These are phyloP conservation scores for Oplegnathus fasciatus DNA, from an alignment of 2,113 vertebrate species.

Conservation along the genomic window DNA sequence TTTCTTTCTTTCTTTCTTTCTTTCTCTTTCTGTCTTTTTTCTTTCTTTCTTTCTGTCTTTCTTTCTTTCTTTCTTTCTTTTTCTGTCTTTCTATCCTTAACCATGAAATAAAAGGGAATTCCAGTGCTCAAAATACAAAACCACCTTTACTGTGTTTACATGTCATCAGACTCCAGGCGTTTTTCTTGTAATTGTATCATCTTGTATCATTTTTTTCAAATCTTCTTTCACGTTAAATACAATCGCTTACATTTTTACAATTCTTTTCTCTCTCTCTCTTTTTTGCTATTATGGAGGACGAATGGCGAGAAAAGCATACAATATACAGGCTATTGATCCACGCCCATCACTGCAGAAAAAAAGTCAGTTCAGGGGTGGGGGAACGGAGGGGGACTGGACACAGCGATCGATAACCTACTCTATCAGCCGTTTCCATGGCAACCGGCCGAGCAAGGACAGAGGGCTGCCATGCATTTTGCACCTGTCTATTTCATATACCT, in stretches of 20 bases:
- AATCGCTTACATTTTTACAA: conserved; percentile 73
- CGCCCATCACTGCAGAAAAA: conserved; percentile 88
- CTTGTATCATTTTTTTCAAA: background rate
- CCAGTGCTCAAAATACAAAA: conserved; percentile 12
- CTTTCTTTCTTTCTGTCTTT: conserved; percentile 18
- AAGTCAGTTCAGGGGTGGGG: conserved; percentile 82
- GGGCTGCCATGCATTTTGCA: conserved; percentile 85
- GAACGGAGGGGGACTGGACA: conserved; percentile 83
- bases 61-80: background rate
- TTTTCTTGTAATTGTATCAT: conserved; percentile 18
- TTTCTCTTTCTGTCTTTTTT: too few species aligned
- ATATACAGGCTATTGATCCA: conserved; percentile 89
- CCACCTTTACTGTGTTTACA: conserved; percentile 33
- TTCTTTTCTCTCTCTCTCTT: conserved; percentile 50
- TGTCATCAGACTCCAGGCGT: conserved; percentile 3
- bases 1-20: background rate
- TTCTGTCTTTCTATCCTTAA: background rate
- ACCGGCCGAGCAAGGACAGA: conserved; percentile 86
- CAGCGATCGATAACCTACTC: conserved; percentile 89
- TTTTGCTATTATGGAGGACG: conserved; percentile 80
- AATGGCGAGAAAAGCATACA: conserved; percentile 85
- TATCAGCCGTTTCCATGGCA: conserved; percentile 90
- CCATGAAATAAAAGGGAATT: background rate
- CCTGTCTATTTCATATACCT: conserved; percentile 82
- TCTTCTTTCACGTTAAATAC: conserved; percentile 50